Percentiles rank a stretch among this genome's conserved stretches.
Conservation (phyloP, 2,797 vertebrate genomes). For the Danio tinwini region DNA sequence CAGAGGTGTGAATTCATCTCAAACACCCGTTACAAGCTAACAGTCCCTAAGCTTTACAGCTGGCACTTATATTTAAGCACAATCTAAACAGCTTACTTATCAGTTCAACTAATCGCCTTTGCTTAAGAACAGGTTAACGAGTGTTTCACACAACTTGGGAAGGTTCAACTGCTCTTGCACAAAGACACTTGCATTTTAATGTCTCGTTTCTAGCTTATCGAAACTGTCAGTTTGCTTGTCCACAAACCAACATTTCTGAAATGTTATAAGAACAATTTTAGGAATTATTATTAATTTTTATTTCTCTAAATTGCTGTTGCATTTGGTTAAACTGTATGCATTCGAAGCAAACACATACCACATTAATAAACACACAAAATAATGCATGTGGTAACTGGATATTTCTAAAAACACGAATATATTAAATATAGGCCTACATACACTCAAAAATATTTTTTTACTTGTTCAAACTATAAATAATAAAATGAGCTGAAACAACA, state of each 20-base stretch:
- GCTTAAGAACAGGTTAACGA: neutral
- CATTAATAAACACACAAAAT: too few species aligned
- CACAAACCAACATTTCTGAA: neutral
- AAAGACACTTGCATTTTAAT: neutral
- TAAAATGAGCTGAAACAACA: too few species aligned
- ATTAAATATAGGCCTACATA: too few species aligned
- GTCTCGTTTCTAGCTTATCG: neutral
- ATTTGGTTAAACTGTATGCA: neutral
- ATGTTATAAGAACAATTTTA: neutral
- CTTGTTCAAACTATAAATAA: too few species aligned
- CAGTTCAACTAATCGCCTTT: neutral
- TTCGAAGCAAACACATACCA: too few species aligned
- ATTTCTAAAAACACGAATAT: too few species aligned
- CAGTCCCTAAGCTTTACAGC: neutral
- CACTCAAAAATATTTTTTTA: too few species aligned
- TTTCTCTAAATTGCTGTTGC: too few species aligned
- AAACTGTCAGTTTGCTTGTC: neutral
- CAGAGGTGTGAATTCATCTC: conserved; percentile 12
- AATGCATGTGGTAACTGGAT: too few species aligned
- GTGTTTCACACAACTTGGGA: neutral
- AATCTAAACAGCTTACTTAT: conserved; percentile 2
- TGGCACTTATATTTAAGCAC: neutral
- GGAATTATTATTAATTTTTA: neutral
- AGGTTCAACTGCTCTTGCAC: neutral
- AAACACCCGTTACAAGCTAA: conserved; percentile 11